Percentiles rank a stretch among this genome's conserved stretches.
phyloP scores from a whole-genome alignment of 2,113 vertebrate species.

The Cranoglanis bouderius region DNA sequence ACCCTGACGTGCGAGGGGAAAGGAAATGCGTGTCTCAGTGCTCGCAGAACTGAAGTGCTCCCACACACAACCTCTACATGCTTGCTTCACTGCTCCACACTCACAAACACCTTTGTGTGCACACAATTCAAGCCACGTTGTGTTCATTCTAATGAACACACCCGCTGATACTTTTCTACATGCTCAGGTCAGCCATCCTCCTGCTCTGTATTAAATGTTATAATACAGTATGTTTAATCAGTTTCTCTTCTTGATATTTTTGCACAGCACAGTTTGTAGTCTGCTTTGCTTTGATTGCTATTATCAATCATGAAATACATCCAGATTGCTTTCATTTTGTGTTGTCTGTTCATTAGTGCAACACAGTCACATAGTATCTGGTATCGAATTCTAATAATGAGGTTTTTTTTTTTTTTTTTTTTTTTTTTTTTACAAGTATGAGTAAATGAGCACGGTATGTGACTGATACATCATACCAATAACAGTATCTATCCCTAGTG shows the following conservation, averaged over 20 bases:
- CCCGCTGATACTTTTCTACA: too few relatives aligned
- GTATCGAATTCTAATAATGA: background rate
- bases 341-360: background rate
- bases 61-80: too few relatives aligned
- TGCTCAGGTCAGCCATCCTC: too few relatives aligned
- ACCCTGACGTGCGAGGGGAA: background rate
- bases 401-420: background rate
- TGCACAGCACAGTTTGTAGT: too few relatives aligned
- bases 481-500: background rate
- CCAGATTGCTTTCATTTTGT: background rate
- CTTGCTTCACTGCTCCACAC: background rate
- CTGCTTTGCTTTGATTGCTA: too few relatives aligned
- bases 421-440: background rate
- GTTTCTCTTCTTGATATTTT: too few relatives aligned
- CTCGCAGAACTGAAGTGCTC: background rate
- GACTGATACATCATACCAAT: background rate
- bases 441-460: background rate
- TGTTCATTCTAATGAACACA: too few relatives aligned
- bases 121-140: too few relatives aligned
- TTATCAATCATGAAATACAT: background rate
- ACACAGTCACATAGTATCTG: background rate
- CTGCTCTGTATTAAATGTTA: too few relatives aligned
- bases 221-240: too few relatives aligned
- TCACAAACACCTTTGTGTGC: background rate
- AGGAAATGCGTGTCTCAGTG: background rate